Conservation (phyloP, 2,797 vertebrate genomes). For the Zalophus californianus region DNA sequence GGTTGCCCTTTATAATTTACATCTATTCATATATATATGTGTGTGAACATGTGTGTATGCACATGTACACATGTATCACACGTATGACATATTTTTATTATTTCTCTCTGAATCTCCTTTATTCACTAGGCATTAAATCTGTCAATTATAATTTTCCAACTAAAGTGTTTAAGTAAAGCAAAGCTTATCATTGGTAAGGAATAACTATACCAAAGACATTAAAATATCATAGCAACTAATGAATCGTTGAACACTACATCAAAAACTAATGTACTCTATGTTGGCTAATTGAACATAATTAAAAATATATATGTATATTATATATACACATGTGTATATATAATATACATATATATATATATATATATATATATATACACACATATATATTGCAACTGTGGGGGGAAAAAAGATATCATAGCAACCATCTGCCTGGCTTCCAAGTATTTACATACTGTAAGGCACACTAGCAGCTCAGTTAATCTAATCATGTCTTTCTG, state of each 20-base stretch:
- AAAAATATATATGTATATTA: no score
- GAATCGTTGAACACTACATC: no score
- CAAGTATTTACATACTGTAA: neutral
- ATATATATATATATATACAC: no score
- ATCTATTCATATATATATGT: neutral
- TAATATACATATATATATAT: no score
- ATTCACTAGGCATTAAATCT: neutral
- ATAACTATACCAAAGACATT: neutral
- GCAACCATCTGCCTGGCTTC: neutral
- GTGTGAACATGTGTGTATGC: fast-evolving
- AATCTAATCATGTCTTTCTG: neutral
- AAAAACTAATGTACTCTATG: no score
- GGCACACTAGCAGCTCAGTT: neutral
- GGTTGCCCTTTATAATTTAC: neutral
- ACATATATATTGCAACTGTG: no score
- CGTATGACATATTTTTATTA: neutral
- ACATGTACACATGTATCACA: neutral
- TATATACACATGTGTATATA: no score
- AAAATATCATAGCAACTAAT: neutral
- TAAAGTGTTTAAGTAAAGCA: neutral
- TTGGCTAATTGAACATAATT: no score
- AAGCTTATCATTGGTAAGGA: neutral
- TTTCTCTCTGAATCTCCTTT: neutral
- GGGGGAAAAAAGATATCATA: neutral
- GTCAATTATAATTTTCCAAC: conserved; percentile 1